Evolutionary conservation across 2,113 vertebrate genomes (phyloP), one percentile per base, ranked within the genome.

Genomic region (Zosterops pallidus): DNA sequence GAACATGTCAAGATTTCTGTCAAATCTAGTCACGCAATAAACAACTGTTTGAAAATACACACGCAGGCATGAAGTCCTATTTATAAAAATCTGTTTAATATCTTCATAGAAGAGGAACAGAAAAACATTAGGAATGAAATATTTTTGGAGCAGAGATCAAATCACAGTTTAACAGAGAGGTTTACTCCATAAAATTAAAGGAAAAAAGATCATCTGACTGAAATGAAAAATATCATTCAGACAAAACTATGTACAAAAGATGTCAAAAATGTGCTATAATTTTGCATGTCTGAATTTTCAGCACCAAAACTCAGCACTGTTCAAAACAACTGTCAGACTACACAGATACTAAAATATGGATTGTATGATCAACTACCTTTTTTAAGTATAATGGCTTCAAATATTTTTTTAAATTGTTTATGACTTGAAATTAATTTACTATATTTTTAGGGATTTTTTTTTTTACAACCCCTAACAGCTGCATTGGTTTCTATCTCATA

Each of bases 11-110:
- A 92, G 93, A 81, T 91, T 69, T 90, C 67, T 87, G 94, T 95
- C 95, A 96, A 91, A 90, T 53, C 81, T 52, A 93, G 90, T 90
- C 97, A 96, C 3, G 72, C 72, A 87, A 94, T 69, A 96, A 96
- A 82, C 83, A 91, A 70, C 80, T 68, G 67, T 86, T 89, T 92
- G 88, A 95, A 96, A 95, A 91, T 56, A 65, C 63, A 87, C 81
- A 81, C n/a, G 47, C 26, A 52, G 79, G 72, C 75, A 92, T 65
- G 35, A 92, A 65, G 60, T 37, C 62, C 89, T 37, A 12, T 64
- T 83, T 78, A 78, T 70, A 83, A 92, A 92, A 96, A 88, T 87
- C 86, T 77, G 90, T 89, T 96, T 89, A 92, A 83, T 85, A 71
- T 62, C 57, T 79, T 93, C 83, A 87, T 26, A 85, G 82, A 93